These are phyloP conservation scores for Pogonomyrmex californicus DNA, from an alignment of 1,140 invertebrate genomes.

Conservation along the genomic window DNA sequence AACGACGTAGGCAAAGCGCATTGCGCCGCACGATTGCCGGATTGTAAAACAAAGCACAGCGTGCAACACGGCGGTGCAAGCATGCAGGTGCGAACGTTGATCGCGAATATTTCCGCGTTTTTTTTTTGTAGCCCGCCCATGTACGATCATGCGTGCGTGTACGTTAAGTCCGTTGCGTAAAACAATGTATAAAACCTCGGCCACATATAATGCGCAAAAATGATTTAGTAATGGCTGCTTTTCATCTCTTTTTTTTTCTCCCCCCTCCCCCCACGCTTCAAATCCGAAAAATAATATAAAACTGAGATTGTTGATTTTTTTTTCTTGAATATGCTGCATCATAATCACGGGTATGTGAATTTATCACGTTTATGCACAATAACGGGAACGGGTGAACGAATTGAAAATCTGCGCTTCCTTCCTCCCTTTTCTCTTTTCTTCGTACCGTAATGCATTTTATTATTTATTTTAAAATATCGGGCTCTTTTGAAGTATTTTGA, in stretches of 20 bases:
- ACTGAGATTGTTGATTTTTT: conserved; percentile 29
- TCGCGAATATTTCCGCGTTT: conserved; percentile 34
- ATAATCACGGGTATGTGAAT: not conserved
- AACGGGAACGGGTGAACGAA: not conserved
- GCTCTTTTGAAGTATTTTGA: conserved; percentile 8
- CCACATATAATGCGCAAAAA: conserved; percentile 16
- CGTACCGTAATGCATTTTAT: not conserved
- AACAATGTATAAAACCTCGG: not conserved
- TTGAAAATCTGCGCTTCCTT: not conserved
- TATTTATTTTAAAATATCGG: conserved; percentile 15
- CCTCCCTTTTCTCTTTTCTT: not conserved
- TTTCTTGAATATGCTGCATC: not conserved
- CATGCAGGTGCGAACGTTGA: conserved; percentile 48
- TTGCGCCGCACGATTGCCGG: conserved; percentile 64
- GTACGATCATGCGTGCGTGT: not conserved
- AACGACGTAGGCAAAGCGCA: conserved; percentile 61
- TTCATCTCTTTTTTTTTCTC: not conserved
- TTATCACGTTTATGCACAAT: conserved; percentile 5
- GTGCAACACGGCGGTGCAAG: conserved; percentile 20
- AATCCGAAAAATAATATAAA: conserved; percentile 18
- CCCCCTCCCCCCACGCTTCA: no score
- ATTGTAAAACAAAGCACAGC: conserved; percentile 73
- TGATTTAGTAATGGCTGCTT: conserved; percentile 1
- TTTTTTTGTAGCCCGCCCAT: conserved; percentile 26
- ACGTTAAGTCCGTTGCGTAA: conserved; percentile 16